phyloP scores from a whole-genome alignment of 92 coral and sea anemone genomes.

The Phenganax subtilis region DNA sequence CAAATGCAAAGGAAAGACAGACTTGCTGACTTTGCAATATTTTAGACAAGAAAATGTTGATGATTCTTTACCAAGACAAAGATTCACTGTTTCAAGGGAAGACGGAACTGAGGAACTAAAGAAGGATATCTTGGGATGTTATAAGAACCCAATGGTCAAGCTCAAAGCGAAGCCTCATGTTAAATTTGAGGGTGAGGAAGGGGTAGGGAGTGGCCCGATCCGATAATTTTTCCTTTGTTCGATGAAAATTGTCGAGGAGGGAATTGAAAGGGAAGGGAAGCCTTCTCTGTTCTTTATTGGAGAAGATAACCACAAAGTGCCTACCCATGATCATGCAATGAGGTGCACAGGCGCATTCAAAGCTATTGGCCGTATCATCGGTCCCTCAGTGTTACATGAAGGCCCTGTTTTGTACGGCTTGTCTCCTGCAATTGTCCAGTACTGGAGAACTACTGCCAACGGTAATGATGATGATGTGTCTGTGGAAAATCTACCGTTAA shows the following conservation, averaged over 20 bases:
- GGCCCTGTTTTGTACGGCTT: constrained; percentile 10
- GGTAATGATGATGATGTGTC: constrained; percentile 12
- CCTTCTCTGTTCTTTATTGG: not conserved
- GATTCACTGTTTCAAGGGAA: constrained; percentile 9
- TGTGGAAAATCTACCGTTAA: not conserved
- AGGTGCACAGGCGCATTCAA: constrained; percentile 15
- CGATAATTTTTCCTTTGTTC: constrained; percentile 6
- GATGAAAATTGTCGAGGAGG: constrained; percentile 6
- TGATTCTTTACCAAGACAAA: not conserved
- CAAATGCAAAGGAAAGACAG: not conserved
- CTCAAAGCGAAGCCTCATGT: constrained; percentile 3
- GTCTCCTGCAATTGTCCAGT: constrained; percentile 8
- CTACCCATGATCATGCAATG: constrained; percentile 9
- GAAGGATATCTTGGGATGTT: constrained; percentile 12
- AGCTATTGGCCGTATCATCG: constrained; percentile 18
- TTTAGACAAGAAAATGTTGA: not conserved
- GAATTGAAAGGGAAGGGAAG: constrained; percentile 4
- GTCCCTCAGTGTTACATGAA: constrained; percentile 5
- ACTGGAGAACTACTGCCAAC: constrained; percentile 1
- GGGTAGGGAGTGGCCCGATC: constrained; percentile 5
- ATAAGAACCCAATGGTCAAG: not conserved
- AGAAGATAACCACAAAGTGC: not conserved
- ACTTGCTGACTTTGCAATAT: not conserved
- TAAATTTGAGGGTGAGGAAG: constrained; percentile 16
- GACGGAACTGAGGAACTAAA: not conserved